Base-by-base conservation (phyloP, 2,797 vertebrate genomes). In the Dromococcyx pavoninus region DNA sequence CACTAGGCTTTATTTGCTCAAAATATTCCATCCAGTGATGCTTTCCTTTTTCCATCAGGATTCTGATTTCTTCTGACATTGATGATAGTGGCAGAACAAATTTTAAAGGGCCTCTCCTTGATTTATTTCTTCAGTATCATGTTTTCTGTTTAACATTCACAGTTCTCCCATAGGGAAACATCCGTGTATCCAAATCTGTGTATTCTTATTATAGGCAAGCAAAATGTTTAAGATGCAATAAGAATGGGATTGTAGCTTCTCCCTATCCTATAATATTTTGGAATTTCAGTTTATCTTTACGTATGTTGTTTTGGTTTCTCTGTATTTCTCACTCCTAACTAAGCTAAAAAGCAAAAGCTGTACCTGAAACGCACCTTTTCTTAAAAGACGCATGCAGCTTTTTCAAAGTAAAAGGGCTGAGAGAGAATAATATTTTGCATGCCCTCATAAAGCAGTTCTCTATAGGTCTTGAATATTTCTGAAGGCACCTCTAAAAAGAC, bases 21-120 rank as follows among this genome's bases (percentile, higher is more conserved):
- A 71, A 92, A 86, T 90, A 67, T 93, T 94, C 88, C 33, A 74
- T 76, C n/a, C 13, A 4, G 30, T 81, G 69, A 87, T 86, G 27
- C 32, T 15, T 95, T 89, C 62, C 43, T 91, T 89, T 83, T 83
- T 77, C 65, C 66, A 81, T 93, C 82, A 95, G 60, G 62, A 83
- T 72, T 94, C 50, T 89, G 90, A 93, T 27, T 22, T 78, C 72
- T 94, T 84, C 65, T 97, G 94, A 96, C 95, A 93, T 80, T 92
- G 88, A 56, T 92, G 79, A 57, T 44, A 79, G 51, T 61, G 69
- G 27, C 74, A 90, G 62, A 90, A 86, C 69, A 93, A 90, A 84
- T 78, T 83, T 72, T 30, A 24, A 48, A 39, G n/a, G 8, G 13
- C 69, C 2, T 78, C 35, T 86, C 62, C 56, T 86, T 94, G 93